Evolutionary conservation across 2,113 vertebrate genomes (phyloP).

Genomic region (Capreolus pygargus): DNA sequence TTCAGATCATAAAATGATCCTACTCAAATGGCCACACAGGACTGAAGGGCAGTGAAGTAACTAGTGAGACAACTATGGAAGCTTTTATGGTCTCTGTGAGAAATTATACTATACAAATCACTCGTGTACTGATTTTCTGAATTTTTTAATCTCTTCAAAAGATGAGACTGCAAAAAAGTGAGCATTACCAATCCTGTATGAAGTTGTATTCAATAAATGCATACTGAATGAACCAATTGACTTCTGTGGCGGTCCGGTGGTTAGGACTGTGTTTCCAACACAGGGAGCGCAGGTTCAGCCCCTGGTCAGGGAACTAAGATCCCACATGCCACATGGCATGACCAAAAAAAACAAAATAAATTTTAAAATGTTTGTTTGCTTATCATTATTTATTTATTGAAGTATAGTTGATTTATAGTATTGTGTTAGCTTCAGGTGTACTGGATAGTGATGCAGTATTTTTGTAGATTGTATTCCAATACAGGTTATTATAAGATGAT

Average conservation of each 20-base stretch:
- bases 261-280: not conserved
- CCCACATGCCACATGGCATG: not conserved
- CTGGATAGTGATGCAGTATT: not conserved
- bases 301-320: not conserved
- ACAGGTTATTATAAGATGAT: not conserved
- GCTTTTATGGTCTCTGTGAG: not conserved
- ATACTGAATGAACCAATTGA: not conserved
- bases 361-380: not conserved
- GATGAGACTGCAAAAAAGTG: not conserved
- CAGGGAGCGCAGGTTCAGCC: not conserved
- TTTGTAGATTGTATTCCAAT: not conserved
- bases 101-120: not conserved
- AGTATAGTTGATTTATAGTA: not conserved
- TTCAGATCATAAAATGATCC: constrained; percentile 15
- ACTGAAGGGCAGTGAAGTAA: not conserved
- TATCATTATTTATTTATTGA: not conserved
- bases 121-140: not conserved
- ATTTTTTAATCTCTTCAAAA: constrained; percentile 27
- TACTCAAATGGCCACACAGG: not conserved
- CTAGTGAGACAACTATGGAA: not conserved
- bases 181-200: not conserved
- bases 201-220: not conserved
- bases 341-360: not conserved
- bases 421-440: not conserved
- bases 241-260: not conserved